These are phyloP conservation scores for Oenanthe oenanthe DNA, from an alignment of 2,113 vertebrate species.

Conservation along the genomic window DNA sequence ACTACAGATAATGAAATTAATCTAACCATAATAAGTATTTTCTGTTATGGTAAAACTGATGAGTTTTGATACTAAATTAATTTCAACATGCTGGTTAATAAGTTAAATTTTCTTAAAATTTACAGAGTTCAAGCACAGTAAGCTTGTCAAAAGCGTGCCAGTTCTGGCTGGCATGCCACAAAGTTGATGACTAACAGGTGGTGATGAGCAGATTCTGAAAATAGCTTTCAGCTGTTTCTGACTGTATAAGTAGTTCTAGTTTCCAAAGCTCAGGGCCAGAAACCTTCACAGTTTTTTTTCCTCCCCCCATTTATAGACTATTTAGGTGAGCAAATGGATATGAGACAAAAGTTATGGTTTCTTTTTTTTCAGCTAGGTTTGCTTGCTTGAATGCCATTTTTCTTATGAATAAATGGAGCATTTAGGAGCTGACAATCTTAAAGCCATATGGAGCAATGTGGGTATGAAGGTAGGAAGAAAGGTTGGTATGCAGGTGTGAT, in stretches of 20 bases:
- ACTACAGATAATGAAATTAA: neutral
- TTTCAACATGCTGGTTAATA: neutral
- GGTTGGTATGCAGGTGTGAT: rapidly evolving
- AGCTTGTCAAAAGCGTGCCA: neutral
- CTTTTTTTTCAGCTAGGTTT: neutral
- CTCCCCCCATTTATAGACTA: neutral
- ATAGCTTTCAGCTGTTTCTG: neutral
- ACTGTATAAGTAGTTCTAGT: neutral
- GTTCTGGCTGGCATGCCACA: neutral
- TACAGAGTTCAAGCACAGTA: neutral
- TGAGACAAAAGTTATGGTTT: neutral
- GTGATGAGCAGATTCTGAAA: neutral
- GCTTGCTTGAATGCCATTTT: neutral
- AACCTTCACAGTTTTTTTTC: neutral
- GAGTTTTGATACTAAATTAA: neutral
- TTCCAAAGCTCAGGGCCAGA: neutral
- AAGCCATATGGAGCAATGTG: neutral
- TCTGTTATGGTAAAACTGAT: neutral
- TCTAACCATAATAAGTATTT: neutral
- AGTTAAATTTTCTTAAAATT: neutral
- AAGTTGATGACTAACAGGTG: neutral
- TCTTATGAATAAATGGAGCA: neutral
- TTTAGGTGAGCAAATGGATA: neutral
- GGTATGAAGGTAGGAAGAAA: neutral
- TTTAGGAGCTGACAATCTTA: neutral